Percentiles rank a stretch among this genome's conserved stretches.
These are phyloP conservation scores for Hiodon alosoides DNA, from an alignment of 2,113 vertebrate genomes.

Conservation along the genomic window DNA sequence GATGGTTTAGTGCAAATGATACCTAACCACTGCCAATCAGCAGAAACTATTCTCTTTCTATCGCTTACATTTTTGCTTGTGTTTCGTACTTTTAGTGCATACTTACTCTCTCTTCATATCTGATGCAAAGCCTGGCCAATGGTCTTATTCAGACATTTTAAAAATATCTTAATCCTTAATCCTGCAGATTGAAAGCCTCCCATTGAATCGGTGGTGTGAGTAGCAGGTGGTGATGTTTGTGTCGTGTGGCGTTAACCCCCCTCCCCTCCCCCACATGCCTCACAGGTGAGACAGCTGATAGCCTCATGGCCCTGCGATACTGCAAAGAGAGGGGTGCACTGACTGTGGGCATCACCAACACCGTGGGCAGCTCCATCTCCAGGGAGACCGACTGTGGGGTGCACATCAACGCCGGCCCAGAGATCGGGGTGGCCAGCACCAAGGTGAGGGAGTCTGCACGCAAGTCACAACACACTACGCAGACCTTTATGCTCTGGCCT, in stretches of 20 bases:
- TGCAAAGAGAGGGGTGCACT: slow-evolving; percentile 91
- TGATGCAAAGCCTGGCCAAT: too few relatives aligned
- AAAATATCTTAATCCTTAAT: not conserved
- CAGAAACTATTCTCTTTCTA: not conserved
- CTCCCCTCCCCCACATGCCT: too few relatives aligned
- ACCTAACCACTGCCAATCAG: not conserved
- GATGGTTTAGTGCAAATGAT: not conserved
- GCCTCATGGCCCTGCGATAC: slow-evolving; percentile 85
- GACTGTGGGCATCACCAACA: slow-evolving; percentile 95
- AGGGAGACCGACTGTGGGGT: slow-evolving; percentile 94
- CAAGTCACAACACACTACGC: too few relatives aligned
- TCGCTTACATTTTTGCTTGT: not conserved
- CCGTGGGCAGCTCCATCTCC: slow-evolving; percentile 94
- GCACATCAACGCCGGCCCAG: slow-evolving; percentile 95
- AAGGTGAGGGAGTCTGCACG: slow-evolving; percentile 65
- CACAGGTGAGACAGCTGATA: slow-evolving; percentile 95
- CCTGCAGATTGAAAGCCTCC: too few relatives aligned
- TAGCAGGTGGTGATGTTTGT: too few relatives aligned
- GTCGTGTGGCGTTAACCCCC: too few relatives aligned
- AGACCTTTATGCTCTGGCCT: too few relatives aligned
- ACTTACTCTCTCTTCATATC: not conserved
- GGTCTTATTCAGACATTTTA: too few relatives aligned
- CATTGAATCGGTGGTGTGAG: too few relatives aligned
- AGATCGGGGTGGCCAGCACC: slow-evolving; percentile 94
- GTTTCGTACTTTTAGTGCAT: too few relatives aligned